Percentiles rank a stretch among this genome's conserved stretches.
These are phyloP conservation scores for Galago senegalensis DNA, from an alignment of 2,797 vertebrate species.

Conservation along the genomic window DNA sequence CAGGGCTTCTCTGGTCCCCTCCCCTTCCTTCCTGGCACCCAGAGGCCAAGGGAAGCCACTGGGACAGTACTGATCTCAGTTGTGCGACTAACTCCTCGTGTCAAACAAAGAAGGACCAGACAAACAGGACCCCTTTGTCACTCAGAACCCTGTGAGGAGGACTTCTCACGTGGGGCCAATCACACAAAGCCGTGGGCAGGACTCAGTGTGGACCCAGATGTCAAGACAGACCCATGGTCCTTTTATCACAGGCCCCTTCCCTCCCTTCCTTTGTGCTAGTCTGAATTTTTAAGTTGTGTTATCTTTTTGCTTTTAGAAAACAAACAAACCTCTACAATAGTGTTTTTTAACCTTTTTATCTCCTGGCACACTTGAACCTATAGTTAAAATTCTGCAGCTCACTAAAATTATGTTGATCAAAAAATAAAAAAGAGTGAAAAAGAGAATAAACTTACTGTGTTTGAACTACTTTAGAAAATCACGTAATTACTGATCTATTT, in stretches of 20 bases:
- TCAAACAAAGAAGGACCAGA: neutral
- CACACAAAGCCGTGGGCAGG: rapidly evolving
- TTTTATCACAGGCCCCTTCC: rapidly evolving
- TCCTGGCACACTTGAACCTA: too few species aligned
- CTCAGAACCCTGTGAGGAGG: neutral
- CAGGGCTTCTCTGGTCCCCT: neutral
- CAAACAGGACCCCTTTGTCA: rapidly evolving
- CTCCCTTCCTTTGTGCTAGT: neutral
- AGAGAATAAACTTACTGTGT: too few species aligned
- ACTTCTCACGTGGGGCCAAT: neutral
- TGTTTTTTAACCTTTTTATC: too few species aligned
- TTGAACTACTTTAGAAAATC: too few species aligned
- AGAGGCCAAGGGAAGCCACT: neutral
- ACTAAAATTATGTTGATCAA: too few species aligned
- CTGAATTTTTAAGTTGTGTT: neutral
- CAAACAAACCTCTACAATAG: neutral
- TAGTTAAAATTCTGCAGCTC: too few species aligned
- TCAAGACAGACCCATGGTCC: rapidly evolving
- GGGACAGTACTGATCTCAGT: neutral
- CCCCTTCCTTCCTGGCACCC: neutral
- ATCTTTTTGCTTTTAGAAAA: neutral
- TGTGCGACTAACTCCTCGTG: neutral
- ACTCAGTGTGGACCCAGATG: neutral
- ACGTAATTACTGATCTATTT: too few species aligned
- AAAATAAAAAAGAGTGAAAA: too few species aligned